phyloP scores from a whole-genome alignment of 2,888 invertebrate species.

The Orchestes rusci region DNA sequence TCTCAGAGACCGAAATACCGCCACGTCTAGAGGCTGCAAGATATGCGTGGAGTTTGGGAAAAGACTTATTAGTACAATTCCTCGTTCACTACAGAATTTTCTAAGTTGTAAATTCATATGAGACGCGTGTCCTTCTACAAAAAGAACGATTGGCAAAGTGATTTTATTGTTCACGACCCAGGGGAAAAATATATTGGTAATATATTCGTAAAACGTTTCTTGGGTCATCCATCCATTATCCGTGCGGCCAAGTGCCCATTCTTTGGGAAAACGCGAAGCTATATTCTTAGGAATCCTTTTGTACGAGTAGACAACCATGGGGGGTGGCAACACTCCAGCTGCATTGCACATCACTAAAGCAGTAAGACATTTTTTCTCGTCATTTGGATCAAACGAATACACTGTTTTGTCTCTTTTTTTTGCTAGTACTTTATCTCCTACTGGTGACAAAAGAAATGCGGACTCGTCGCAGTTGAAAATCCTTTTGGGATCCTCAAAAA shows the following conservation, averaged over 20 bases:
- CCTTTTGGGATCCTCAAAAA: neutral
- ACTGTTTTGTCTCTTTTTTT: conserved; percentile 4
- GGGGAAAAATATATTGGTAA: conserved; percentile 1
- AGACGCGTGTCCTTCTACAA: conserved; percentile 7
- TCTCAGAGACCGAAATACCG: neutral
- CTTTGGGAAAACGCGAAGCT: neutral
- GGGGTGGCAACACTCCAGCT: no score
- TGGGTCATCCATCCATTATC: conserved; percentile 1
- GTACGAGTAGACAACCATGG: neutral
- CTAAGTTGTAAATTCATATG: conserved; percentile 1
- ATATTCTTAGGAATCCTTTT: conserved; percentile 3
- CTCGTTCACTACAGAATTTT: neutral
- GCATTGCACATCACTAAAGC: conserved; percentile 1
- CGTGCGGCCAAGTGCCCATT: conserved; percentile 1
- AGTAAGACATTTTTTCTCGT: conserved; percentile 3
- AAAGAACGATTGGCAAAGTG: conserved; percentile 2
- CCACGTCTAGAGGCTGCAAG: conserved; percentile 3
- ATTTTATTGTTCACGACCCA: conserved; percentile 3
- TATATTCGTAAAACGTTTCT: conserved; percentile 9
- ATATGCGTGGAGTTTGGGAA: conserved; percentile 7
- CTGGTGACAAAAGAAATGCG: conserved; percentile 4
- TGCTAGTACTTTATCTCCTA: conserved; percentile 1
- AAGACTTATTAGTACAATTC: conserved; percentile 4
- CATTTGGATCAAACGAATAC: neutral
- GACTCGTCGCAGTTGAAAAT: conserved; percentile 6